Conservation (phyloP, 2,888 invertebrate genomes). For the Kuschelorhynchus macadamiae region DNA sequence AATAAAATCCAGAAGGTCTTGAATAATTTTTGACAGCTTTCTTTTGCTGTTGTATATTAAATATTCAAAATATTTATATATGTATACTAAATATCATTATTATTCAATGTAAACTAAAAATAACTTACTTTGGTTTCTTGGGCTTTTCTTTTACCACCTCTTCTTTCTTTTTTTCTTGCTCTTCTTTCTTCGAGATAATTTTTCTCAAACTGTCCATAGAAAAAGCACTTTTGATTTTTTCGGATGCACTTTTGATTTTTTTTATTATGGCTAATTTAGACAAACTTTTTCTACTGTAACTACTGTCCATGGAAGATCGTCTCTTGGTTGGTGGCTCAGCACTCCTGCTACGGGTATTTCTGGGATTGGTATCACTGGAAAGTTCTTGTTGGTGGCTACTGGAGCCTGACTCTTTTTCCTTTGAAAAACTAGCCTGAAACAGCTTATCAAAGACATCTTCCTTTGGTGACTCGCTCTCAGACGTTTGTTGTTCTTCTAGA, state of each 20-base stretch:
- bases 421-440: constrained; percentile 34
- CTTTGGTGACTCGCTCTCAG: constrained; percentile 24
- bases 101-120: too few species aligned
- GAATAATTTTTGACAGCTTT: too few species aligned
- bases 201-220: constrained; percentile 51
- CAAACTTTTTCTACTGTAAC: constrained; percentile 62
- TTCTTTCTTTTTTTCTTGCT: constrained; percentile 41
- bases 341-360: constrained; percentile 58
- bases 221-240: constrained; percentile 62
- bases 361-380: constrained; percentile 29
- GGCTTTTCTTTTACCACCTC: constrained; percentile 38
- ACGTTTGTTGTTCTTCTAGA: constrained; percentile 27
- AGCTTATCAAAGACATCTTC: constrained; percentile 46
- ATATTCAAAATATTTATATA: too few species aligned
- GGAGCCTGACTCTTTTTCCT: neutral
- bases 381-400: neutral
- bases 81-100: too few species aligned
- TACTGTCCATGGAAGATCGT: constrained; percentile 60
- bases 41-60: too few species aligned
- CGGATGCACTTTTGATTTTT: constrained; percentile 62
- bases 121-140: constrained; percentile 43
- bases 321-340: constrained; percentile 62
- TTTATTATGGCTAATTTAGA: constrained; percentile 60
- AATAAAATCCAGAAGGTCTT: too few species aligned
- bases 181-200: constrained; percentile 49